phyloP scores from a whole-genome alignment of 2,113 vertebrate genomes.

The Sarotherodon lohbergeri region DNA sequence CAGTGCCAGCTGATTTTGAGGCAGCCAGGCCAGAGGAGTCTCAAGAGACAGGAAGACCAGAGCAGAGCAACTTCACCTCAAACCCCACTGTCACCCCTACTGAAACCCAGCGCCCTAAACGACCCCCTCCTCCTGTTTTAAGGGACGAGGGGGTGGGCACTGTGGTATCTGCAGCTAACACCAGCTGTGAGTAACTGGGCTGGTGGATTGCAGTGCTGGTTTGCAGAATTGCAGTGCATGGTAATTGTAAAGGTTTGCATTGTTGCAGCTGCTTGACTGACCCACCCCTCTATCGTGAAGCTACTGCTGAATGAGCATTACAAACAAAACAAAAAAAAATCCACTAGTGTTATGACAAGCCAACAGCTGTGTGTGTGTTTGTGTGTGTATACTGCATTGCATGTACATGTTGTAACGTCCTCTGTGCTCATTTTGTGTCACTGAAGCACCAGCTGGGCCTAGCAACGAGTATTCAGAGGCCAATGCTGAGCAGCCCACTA shows the following conservation, averaged over 20 bases:
- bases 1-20: slow-evolving; percentile 67
- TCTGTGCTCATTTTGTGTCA: slow-evolving; percentile 49
- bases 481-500: slow-evolving; percentile 34
- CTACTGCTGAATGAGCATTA: slow-evolving; percentile 47
- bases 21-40: slow-evolving; percentile 62
- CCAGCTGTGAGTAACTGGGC: slow-evolving; percentile 74
- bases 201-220: slow-evolving; percentile 69
- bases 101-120: slow-evolving; percentile 54
- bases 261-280: slow-evolving; percentile 52
- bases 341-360: slow-evolving; percentile 24
- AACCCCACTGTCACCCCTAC: slow-evolving; percentile 48
- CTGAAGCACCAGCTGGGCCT: slow-evolving; percentile 50
- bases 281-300: slow-evolving; percentile 22
- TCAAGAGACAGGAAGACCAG: slow-evolving; percentile 59
- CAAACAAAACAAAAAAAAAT: slow-evolving; percentile 13
- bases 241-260: slow-evolving; percentile 57
- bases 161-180: slow-evolving; percentile 49
- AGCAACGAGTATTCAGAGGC: slow-evolving; percentile 52
- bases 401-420: slow-evolving; percentile 51
- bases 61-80: slow-evolving; percentile 46
- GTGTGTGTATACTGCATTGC: slow-evolving; percentile 21
- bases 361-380: neutral
- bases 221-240: slow-evolving; percentile 67
- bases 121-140: slow-evolving; percentile 50
- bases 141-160: slow-evolving; percentile 46